phyloP scores from a whole-genome alignment of 2,113 vertebrate species.

The Barbus barbus region DNA sequence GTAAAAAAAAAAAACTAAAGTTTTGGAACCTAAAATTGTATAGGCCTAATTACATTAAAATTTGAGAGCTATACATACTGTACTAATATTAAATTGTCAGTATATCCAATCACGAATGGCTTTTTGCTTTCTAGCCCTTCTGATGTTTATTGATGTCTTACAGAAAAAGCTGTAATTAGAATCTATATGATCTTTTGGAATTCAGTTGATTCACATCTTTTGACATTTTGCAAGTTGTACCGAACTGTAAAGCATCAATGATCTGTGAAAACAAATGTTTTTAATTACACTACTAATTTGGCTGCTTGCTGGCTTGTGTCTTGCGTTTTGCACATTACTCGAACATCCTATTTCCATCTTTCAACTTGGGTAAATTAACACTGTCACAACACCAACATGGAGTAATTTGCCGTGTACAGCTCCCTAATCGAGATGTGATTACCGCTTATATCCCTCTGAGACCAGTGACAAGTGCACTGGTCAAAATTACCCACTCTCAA shows the following conservation, averaged over 20 bases:
- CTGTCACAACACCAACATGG: slow-evolving; percentile 48
- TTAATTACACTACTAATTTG: slow-evolving; percentile 25
- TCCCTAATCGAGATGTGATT: slow-evolving; percentile 50
- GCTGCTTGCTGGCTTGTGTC: slow-evolving; percentile 3
- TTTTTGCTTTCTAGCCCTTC: background rate
- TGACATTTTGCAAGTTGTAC: background rate
- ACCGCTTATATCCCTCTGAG: slow-evolving; percentile 32
- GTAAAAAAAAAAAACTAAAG: background rate
- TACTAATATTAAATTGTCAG: too few species aligned
- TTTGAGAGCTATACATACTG: too few species aligned
- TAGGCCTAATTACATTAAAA: background rate
- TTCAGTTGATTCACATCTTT: background rate
- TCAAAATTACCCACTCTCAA: slow-evolving; percentile 58
- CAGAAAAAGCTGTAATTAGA: background rate
- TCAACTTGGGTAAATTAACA: slow-evolving; percentile 47
- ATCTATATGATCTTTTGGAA: background rate
- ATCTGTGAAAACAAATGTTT: slow-evolving; percentile 32
- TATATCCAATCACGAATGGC: too few species aligned
- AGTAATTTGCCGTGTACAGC: slow-evolving; percentile 50
- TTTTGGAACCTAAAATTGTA: background rate
- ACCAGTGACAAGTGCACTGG: slow-evolving; percentile 47
- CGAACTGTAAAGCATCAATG: slow-evolving; percentile 1
- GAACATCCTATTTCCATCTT: slow-evolving; percentile 37
- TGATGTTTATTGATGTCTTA: background rate
- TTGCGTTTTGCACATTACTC: slow-evolving; percentile 34